Evolutionary conservation across 2,888 invertebrate species (phyloP), one percentile per base, ranked within the genome.

Genomic region (Anagyrus pseudococci): DNA sequence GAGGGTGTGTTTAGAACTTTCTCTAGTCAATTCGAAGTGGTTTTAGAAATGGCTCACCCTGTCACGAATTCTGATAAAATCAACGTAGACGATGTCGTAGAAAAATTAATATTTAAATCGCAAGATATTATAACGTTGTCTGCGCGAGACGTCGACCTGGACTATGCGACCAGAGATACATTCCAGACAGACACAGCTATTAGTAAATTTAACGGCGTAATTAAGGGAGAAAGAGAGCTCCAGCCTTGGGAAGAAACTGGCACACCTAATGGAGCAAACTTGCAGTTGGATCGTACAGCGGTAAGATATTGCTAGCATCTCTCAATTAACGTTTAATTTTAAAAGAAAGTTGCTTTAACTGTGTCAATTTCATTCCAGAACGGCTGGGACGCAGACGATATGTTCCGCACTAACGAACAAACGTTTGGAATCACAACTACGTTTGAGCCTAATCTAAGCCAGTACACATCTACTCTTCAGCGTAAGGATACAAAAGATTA

Each of bases 311-410:
- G n/a, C n/a, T n/a, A n/a, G n/a, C n/a, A n/a, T n/a, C n/a, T n/a
- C n/a, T n/a, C n/a, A n/a, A n/a, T n/a, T n/a, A n/a, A n/a, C n/a
- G n/a, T n/a, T n/a, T n/a, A n/a, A n/a, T n/a, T n/a, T n/a, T n/a
- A n/a, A n/a, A n/a, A n/a, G n/a, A n/a, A n/a, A n/a, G n/a, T n/a
- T n/a, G n/a, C n/a, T n/a, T n/a, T n/a, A n/a, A n/a, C n/a, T n/a
- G n/a, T n/a, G n/a, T n/a, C n/a, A n/a, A n/a, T n/a, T 33, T 33
- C 23, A 40, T 72, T 70, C 57, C 69, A 83, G 82, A 96, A 96
- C 84, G 98, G 98, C 63, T 98, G 98, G 98, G 94, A 96, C 84
- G 91, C 92, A 2, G 89, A 92, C 81, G 97, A 98, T 72, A 98
- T 98, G 98, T 98, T 98, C 83, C 87, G 90, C 69, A 93, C 91